Conservation (phyloP, 1,140 invertebrate genomes). For the Halictus rubicundus region DNA sequence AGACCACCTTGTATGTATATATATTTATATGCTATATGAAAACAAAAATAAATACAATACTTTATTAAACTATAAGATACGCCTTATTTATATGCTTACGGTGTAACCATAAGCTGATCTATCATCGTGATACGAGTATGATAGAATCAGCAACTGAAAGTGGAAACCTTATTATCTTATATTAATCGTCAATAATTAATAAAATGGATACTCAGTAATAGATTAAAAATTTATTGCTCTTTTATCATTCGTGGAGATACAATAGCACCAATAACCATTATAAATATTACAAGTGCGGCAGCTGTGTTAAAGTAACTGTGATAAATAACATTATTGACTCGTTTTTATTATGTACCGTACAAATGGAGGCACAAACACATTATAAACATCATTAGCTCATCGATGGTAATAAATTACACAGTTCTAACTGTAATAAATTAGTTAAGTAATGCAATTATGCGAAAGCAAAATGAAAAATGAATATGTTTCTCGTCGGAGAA, state of each 20-base stretch:
- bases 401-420: conserved; percentile 22
- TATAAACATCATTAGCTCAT: not conserved
- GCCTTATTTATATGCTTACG: too few relatives aligned
- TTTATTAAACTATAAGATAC: too few relatives aligned
- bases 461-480: conserved; percentile 28
- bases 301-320: not conserved
- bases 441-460: not conserved
- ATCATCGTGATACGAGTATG: too few relatives aligned
- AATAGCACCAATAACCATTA: not conserved
- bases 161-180: not conserved
- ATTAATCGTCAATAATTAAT: not conserved
- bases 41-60: too few relatives aligned
- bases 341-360: conserved; percentile 11
- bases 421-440: conserved; percentile 23
- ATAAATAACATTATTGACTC: not conserved
- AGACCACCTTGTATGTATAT: too few relatives aligned
- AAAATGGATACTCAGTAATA: not conserved
- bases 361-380: not conserved
- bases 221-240: not conserved
- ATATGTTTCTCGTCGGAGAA: conserved; percentile 8
- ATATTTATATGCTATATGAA: too few relatives aligned
- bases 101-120: too few relatives aligned
- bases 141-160: too few relatives aligned
- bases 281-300: not conserved
- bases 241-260: not conserved